Evolutionary conservation across 2,888 invertebrate species (phyloP).

Genomic region (Seira sanloemensis): DNA sequence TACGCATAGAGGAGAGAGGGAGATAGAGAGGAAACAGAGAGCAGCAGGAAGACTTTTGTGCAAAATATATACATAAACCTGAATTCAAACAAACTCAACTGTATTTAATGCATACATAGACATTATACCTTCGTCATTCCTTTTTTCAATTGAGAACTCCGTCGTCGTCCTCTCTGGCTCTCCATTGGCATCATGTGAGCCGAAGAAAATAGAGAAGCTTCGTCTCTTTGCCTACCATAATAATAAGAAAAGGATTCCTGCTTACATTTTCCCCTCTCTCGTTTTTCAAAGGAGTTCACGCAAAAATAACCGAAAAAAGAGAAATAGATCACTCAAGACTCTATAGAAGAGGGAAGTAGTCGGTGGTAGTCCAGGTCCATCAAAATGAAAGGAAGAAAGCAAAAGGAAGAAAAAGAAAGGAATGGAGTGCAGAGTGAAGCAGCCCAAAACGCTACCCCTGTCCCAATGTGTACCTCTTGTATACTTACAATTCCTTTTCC

Average conservation of each 20-base stretch:
- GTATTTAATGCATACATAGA: not conserved
- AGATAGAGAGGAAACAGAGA: not conserved
- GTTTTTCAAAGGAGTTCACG: not conserved
- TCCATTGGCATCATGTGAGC: constrained; percentile 4
- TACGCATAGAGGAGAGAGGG: not conserved
- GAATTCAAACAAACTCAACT: constrained; percentile 16
- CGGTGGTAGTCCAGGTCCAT: constrained; percentile 13
- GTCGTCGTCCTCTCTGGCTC: too few relatives aligned
- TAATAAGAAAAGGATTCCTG: constrained; percentile 13
- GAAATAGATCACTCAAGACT: constrained; percentile 10
- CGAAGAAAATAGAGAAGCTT: too few relatives aligned
- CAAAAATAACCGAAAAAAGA: constrained; percentile 1
- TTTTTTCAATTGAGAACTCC: not conserved
- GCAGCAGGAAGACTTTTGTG: constrained; percentile 14
- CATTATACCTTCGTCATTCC: not conserved
- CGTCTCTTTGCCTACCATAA: constrained; percentile 16
- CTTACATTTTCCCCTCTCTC: constrained; percentile 16
- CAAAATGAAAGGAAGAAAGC: not conserved
- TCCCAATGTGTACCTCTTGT: not conserved
- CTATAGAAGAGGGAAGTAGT: not conserved
- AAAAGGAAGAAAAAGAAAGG: not conserved
- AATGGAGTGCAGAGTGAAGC: too few relatives aligned
- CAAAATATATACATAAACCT: not conserved
- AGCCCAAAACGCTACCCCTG: not conserved
- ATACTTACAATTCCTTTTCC: not conserved